Evolutionary conservation across 2,797 vertebrate genomes (phyloP).

Genomic region (Esox lucius): DNA sequence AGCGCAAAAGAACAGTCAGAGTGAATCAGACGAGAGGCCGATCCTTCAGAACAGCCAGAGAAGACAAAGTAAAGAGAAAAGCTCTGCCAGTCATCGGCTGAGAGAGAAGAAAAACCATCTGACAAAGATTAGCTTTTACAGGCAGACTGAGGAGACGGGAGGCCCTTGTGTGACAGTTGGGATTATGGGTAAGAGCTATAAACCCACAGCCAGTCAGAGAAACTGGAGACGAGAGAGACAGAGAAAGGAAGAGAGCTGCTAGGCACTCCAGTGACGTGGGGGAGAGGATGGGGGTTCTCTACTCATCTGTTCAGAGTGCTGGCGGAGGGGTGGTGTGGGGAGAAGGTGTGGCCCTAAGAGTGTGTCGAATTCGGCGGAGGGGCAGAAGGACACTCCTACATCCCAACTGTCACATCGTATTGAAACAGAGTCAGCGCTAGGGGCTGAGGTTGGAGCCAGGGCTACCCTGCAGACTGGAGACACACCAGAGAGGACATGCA

Average conservation of each 20-base stretch:
- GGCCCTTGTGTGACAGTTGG: slow-evolving; percentile 28
- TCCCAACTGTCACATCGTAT: slow-evolving; percentile 24
- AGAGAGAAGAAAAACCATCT: background rate
- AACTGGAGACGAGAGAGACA: background rate
- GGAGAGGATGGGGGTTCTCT: background rate
- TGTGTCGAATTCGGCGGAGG: background rate
- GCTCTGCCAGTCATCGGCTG: slow-evolving; percentile 9
- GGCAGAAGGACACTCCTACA: background rate
- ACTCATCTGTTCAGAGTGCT: background rate
- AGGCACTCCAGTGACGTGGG: background rate
- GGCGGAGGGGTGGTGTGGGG: background rate
- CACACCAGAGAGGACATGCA: background rate
- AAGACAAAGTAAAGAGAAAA: background rate
- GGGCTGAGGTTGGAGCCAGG: background rate
- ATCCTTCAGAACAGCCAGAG: slow-evolving; percentile 6
- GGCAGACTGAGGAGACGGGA: slow-evolving; percentile 12
- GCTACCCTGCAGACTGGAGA: background rate
- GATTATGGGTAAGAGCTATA: slow-evolving; percentile 27
- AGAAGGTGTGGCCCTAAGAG: background rate
- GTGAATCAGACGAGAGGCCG: background rate
- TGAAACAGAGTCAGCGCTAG: background rate
- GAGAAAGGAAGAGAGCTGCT: background rate
- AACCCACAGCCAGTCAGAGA: slow-evolving; percentile 22
- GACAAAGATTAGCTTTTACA: slow-evolving; percentile 6
- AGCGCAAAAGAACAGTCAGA: background rate